phyloP scores from a whole-genome alignment of 2,113 vertebrate species.

The Catharus minimus region DNA sequence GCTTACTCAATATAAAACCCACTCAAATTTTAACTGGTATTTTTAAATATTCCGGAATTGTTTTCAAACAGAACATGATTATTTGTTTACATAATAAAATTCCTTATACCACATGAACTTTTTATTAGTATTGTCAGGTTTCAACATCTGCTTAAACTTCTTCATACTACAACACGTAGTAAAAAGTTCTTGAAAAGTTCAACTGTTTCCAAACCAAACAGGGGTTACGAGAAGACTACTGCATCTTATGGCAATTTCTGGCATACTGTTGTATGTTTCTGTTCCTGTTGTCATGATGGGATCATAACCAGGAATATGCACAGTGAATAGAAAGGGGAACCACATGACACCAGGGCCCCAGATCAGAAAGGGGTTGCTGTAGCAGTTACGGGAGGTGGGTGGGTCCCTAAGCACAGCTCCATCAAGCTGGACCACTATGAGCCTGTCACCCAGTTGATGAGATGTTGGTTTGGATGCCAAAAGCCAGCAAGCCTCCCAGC shows the following conservation, averaged over 20 bases:
- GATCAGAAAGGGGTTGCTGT: not conserved
- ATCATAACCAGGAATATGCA: not conserved
- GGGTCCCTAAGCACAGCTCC: not conserved
- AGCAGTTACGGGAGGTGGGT: not conserved
- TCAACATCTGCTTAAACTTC: not conserved
- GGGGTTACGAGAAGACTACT: not conserved
- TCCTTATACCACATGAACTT: not conserved
- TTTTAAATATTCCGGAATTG: not conserved
- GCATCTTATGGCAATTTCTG: not conserved
- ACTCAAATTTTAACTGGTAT: not conserved
- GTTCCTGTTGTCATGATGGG: not conserved
- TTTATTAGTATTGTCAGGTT: not conserved
- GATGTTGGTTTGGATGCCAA: not conserved
- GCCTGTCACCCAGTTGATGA: not conserved
- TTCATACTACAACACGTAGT: not conserved
- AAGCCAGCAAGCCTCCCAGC: not conserved
- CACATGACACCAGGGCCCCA: too few relatives aligned
- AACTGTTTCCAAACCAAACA: not conserved
- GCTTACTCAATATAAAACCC: not conserved
- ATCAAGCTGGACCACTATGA: not conserved
- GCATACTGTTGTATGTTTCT: not conserved
- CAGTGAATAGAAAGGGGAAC: not conserved
- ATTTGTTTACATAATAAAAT: conserved; percentile 1
- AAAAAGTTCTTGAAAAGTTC: not conserved
- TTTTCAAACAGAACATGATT: not conserved